Conservation (phyloP, 2,797 vertebrate genomes). For the Ammospiza maritima region DNA sequence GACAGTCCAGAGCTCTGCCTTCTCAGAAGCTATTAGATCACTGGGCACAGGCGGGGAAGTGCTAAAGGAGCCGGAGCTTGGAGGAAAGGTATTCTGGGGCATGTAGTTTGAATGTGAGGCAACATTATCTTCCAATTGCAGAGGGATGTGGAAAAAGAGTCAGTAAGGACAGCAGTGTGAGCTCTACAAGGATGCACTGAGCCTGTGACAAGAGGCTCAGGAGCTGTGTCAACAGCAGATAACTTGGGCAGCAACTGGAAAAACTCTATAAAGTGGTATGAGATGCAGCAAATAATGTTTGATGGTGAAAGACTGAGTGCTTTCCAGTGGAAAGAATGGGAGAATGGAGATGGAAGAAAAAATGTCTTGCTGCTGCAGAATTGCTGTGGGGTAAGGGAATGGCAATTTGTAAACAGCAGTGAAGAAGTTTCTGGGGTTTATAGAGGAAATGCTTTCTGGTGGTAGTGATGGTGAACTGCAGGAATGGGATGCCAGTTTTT, state of each 20-base stretch:
- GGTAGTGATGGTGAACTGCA: neutral
- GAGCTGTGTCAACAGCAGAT: neutral
- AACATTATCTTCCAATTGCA: rapidly evolving
- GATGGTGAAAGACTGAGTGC: neutral
- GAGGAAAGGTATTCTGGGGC: neutral
- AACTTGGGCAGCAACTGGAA: neutral
- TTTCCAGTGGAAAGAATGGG: neutral
- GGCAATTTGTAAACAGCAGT: neutral
- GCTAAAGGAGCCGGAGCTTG: neutral
- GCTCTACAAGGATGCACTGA: neutral
- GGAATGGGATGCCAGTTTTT: neutral
- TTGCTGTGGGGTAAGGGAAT: neutral
- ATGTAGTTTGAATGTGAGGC: neutral
- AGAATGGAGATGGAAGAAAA: neutral
- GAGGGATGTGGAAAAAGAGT: neutral
- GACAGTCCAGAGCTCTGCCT: neutral
- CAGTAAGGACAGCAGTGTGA: neutral
- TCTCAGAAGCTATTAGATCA: neutral
- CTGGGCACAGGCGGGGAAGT: neutral
- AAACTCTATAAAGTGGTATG: neutral
- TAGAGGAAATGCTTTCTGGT: neutral
- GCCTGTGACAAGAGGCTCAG: neutral
- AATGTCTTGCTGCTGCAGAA: neutral
- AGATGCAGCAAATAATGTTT: neutral
- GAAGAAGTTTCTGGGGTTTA: neutral